Percentiles rank a stretch among this genome's conserved stretches.
phyloP scores from a whole-genome alignment of 2,113 vertebrate genomes.

The Canis aureus region DNA sequence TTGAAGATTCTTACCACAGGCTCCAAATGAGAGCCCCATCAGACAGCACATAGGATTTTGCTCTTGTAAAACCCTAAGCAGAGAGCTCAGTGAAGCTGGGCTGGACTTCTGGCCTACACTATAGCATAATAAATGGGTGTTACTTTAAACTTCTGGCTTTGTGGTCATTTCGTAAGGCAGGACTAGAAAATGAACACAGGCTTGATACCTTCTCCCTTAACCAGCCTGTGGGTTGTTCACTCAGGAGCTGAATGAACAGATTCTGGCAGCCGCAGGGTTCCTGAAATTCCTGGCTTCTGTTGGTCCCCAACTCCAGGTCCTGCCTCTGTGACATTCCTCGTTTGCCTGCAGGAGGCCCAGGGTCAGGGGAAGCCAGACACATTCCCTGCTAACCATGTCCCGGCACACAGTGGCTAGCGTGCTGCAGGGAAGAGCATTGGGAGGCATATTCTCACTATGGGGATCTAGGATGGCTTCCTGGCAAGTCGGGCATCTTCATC shows the following conservation, averaged over 20 bases:
- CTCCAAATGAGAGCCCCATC: background rate
- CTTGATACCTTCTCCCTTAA: background rate
- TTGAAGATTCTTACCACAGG: background rate
- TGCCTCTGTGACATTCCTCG: background rate
- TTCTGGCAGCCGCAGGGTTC: background rate
- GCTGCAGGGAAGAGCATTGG: background rate
- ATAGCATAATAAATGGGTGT: background rate
- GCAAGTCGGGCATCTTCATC: fast-evolving
- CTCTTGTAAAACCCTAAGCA: background rate
- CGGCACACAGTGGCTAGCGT: fast-evolving
- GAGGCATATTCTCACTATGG: background rate
- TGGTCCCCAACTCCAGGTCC: background rate
- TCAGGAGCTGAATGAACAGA: background rate
- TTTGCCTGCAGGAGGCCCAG: background rate
- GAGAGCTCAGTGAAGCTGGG: background rate
- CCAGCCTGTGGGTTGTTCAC: background rate
- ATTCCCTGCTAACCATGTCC: no score
- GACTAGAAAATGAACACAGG: background rate
- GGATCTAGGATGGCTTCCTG: background rate
- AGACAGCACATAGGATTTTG: background rate
- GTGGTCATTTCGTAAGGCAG: background rate
- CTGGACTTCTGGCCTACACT: background rate
- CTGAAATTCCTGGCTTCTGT: background rate
- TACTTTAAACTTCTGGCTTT: background rate
- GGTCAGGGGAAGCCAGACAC: background rate